Evolutionary conservation across 2,797 vertebrate species (phyloP), one percentile per base, ranked within the genome.

Genomic region (Toxotes lorentzi): DNA sequence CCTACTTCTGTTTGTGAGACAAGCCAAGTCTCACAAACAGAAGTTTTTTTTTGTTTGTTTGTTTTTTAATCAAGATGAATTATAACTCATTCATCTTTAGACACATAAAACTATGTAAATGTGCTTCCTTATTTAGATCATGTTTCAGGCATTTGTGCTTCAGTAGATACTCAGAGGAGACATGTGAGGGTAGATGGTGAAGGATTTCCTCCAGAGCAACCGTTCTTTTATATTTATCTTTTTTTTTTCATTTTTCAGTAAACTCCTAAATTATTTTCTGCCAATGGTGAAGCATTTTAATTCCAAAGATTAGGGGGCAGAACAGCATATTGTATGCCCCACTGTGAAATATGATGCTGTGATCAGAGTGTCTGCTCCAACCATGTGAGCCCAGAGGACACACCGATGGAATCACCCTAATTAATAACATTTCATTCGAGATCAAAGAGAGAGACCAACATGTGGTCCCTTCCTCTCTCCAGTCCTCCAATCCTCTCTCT

Each of bases 391-490:
- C 73, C n/a, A 5, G 48, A 59, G 70, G 68, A 78, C 53, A 59
- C 1, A 68, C 72, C 40, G 77, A 66, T 23, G 54, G 61, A 77
- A n/a, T 85, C 73, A 19, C 63, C 84, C 64, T 76, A 77, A 89
- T 88, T 83, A 85, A 85, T 24, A 69, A 24, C 43, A 66, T 68
- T 83, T 78, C 63, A 82, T 72, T 79, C 74, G 43, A 78, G 79
- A 86, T 89, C 86, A 89, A 88, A 90, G 78, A 32, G 35, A 14
- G 19, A 81, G n/a, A 14, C 40, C 63, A 13, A 78, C 61, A 78
- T 53, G 74, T 47, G 54, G 64, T 57, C 12, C 30, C 53, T 32
- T 70, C 60, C 64, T 70, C 73, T 58, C 67, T 10, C 43, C 41
- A 24, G 0, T 61, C 63, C 40, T 73, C 73, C 41, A 67, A 30